Conservation (phyloP, 2,888 invertebrate species). For the Heliconius sara region DNA sequence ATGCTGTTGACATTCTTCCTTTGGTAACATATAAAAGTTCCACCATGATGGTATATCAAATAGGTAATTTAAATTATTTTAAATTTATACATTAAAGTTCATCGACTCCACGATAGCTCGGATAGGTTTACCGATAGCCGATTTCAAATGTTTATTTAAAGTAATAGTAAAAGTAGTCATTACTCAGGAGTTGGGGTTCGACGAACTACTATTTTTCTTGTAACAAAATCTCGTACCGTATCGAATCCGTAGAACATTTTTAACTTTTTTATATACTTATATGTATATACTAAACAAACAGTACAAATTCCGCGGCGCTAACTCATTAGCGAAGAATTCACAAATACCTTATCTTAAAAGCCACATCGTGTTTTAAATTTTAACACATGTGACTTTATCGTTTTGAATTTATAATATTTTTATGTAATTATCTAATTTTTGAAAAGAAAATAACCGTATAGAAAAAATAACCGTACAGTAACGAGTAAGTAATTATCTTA, state of each 20-base stretch:
- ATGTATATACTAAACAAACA: conserved; percentile 46
- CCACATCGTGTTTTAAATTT: conserved; percentile 29
- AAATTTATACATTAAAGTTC: conserved; percentile 31
- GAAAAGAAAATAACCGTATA: neutral
- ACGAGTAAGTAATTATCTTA: too few species aligned
- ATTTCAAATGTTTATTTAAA: conserved; percentile 30
- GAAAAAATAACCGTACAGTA: neutral
- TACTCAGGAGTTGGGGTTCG: conserved; percentile 31
- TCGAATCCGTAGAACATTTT: conserved; percentile 27
- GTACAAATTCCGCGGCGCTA: conserved; percentile 50
- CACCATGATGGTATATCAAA: neutral
- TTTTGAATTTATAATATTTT: neutral
- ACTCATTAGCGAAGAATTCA: conserved; percentile 54
- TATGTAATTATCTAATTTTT: neutral
- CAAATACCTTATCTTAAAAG: conserved; percentile 55
- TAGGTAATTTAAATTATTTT: neutral
- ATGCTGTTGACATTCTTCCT: neutral
- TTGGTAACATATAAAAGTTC: neutral
- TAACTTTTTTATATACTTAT: conserved; percentile 1
- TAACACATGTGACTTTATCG: neutral
- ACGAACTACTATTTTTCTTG: conserved; percentile 32
- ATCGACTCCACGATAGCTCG: conserved; percentile 8
- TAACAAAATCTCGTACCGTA: conserved; percentile 18
- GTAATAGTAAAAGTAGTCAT: conserved; percentile 21
- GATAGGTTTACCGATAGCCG: conserved; percentile 2